Evolutionary conservation across 2,797 vertebrate species (phyloP), one percentile per base, ranked within the genome.

Genomic region (Sebastes reedi): DNA sequence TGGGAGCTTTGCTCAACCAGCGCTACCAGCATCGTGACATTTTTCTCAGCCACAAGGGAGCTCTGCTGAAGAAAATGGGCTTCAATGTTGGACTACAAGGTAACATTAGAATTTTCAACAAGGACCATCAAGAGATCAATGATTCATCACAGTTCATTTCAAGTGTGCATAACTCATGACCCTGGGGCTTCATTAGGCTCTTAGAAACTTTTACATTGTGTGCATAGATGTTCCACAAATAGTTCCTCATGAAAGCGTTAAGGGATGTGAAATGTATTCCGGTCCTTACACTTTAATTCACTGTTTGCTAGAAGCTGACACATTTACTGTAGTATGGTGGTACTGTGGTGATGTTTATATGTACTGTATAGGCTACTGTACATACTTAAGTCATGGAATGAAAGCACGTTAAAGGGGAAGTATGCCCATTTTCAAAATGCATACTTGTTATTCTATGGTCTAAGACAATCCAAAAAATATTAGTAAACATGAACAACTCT

Each of bases 1-100:
- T 62, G 88, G 89, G 91, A 89, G 71, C 59, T 78, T 36, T 46
- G 75, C 80, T 87, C 71, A 81, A 84, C 87, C 81, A 86, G 86
- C 87, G 66, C 72, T 80, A 83, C 85, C 81, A 87, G 84, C 88
- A 71, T 74, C 24, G 74, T 92, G 92, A 92, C 91, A 93, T 89
- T 93, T 87, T 87, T 81, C 85, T 67, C 73, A 60, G 79, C 79
- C 87, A 81, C 85, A 5, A 60, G 84, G 88, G 85, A 92, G 68
- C 83, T 75, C 36, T 3, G 2, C 55, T 70, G 73, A 69, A 50
- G 46, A 72, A 86, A 86, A 72, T 25, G 52, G 76, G 79, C 80
- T 87, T 83, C 75, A 24, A 67, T 7, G 72, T 65, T 34, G 9
- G 61, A 87, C 85, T 68, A 72, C 55, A 52, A 81, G 84, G 77